phyloP scores from a whole-genome alignment of 2,888 invertebrate genomes.

The Idaea dimidiata region DNA sequence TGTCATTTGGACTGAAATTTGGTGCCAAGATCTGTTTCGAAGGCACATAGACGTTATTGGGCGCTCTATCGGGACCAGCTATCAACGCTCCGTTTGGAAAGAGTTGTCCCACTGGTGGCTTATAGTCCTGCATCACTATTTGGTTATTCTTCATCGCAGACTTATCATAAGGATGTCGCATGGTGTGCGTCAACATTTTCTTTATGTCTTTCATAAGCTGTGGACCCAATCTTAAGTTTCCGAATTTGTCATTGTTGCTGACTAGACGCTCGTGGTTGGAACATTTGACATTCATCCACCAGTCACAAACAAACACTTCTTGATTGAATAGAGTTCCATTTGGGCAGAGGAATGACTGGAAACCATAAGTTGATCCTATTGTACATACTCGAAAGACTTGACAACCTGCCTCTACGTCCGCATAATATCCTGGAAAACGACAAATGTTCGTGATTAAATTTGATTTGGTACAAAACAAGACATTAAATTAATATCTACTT shows the following conservation, averaged over 20 bases:
- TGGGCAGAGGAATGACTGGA: constrained; percentile 84
- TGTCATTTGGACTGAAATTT: constrained; percentile 45
- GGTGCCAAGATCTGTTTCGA: constrained; percentile 55
- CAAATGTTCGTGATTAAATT: constrained; percentile 8
- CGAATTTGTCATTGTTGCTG: constrained; percentile 69
- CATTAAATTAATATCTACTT: not conserved
- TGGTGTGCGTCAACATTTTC: constrained; percentile 78
- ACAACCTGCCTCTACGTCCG: constrained; percentile 83
- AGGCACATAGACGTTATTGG: constrained; percentile 56
- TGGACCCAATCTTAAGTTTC: constrained; percentile 71
- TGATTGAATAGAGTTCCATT: constrained; percentile 86
- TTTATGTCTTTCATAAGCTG: constrained; percentile 80
- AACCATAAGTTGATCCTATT: constrained; percentile 73
- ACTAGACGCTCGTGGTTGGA: constrained; percentile 62
- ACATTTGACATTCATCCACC: constrained; percentile 86
- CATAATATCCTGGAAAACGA: constrained; percentile 81
- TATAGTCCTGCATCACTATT: constrained; percentile 71
- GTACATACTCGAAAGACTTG: constrained; percentile 85
- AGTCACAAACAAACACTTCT: constrained; percentile 83
- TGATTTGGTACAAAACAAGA: not conserved
- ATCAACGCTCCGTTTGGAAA: constrained; percentile 60
- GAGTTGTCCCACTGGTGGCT: constrained; percentile 62
- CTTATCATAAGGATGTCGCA: constrained; percentile 66
- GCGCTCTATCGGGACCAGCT: constrained; percentile 51
- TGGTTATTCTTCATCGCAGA: constrained; percentile 55